Base-by-base conservation (phyloP, 2,113 vertebrate species). In the Zingel zingel region DNA sequence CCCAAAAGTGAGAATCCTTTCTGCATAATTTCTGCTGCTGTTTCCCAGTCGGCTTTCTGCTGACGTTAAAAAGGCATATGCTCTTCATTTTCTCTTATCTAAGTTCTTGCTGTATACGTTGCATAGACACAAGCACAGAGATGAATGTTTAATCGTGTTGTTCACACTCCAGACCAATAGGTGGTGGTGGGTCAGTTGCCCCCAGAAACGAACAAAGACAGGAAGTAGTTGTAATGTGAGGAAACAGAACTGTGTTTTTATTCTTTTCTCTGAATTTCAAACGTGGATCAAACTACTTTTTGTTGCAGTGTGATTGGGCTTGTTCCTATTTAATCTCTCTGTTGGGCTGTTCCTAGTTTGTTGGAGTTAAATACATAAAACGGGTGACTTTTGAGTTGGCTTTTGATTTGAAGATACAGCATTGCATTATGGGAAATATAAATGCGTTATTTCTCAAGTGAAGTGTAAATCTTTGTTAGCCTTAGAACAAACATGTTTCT, bases 171-270 rank as follows among this genome's bases (percentile, higher is more conserved):
- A 16, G 48, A 54, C 0, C 66, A 43, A 4, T 25, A 70, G 77
- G 57, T 39, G 66, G 66, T 47, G 61, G 76, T 19, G 63, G 23
- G 65, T 21, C 61, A 14, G 14, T 54, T 19, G 4, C 1, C 27
- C 56, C 7, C 23, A 13, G n/a, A 9, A 43, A 51, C 3, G 2
- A 47, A 58, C 53, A 68, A 62, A 68, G 64, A n/a, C 65, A 68
- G 75, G 63, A 78, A 69, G 75, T 68, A 39, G 23, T 13, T 53
- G 14, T 21, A 65, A 19, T 14, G 19, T 64, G 47, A 25, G 48
- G 48, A n/a, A 33, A 33, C 30, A 6, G 0, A 33, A n/a, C 33
- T 5, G 13, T 39, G 27, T 62, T 79, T 70, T 25, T 43, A 33
- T 6, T 5, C 27, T 27, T 33, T 33, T 33, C 33, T 33, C 33